Evolutionary conservation across 1,140 invertebrate species (phyloP).

Genomic region (Drosophila jambulina): DNA sequence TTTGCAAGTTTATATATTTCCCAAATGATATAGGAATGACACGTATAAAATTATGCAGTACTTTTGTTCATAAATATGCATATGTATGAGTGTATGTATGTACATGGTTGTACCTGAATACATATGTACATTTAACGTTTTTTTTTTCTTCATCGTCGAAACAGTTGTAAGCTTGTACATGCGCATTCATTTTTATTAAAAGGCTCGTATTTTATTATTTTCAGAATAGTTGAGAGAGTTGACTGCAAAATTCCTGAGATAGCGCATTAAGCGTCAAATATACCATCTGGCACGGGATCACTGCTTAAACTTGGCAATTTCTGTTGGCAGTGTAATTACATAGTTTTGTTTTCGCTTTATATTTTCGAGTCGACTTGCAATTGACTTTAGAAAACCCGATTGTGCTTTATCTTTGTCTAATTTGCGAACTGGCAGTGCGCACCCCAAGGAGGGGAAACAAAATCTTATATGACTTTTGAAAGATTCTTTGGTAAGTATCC

Average conservation of each 20-base stretch:
- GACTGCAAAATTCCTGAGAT: slow-evolving; percentile 19
- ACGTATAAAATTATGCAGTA: slow-evolving; percentile 18
- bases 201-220: slow-evolving; percentile 10
- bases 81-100: neutral
- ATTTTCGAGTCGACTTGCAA: slow-evolving; percentile 30
- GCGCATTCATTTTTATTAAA: slow-evolving; percentile 38
- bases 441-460: slow-evolving; percentile 84
- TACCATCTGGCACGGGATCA: slow-evolving; percentile 18
- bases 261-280: slow-evolving; percentile 28
- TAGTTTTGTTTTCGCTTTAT: slow-evolving; percentile 32
- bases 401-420: slow-evolving; percentile 47
- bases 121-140: slow-evolving; percentile 14
- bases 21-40: slow-evolving; percentile 3
- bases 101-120: slow-evolving; percentile 1
- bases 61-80: slow-evolving; percentile 8
- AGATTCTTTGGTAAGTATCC: slow-evolving; percentile 82
- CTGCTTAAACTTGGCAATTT: slow-evolving; percentile 13
- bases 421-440: slow-evolving; percentile 79
- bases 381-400: slow-evolving; percentile 33
- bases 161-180: slow-evolving; percentile 30
- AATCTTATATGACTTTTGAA: slow-evolving; percentile 85
- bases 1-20: slow-evolving; percentile 4
- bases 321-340: slow-evolving; percentile 15
- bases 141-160: neutral
- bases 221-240: slow-evolving; percentile 39